Conservation (phyloP, 1,140 invertebrate genomes). For the Plectrocnemia conspersa region DNA sequence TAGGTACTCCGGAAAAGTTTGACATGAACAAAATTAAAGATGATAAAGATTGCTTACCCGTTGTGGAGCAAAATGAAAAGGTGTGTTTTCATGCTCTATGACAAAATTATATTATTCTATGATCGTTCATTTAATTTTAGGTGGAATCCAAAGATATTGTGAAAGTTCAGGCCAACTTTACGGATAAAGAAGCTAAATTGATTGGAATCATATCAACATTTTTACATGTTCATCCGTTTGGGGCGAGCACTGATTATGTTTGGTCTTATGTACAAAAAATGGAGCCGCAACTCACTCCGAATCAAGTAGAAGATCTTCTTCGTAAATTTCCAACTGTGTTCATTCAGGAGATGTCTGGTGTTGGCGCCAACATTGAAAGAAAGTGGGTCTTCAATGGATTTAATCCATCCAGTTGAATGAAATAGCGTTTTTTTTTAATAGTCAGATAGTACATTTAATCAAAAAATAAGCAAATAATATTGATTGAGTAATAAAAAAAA, state of each 20-base stretch:
- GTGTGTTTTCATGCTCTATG: not conserved
- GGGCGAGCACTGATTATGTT: conserved; percentile 78
- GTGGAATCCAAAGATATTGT: conserved; percentile 13
- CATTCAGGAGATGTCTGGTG: conserved; percentile 67
- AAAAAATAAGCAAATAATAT: not conserved
- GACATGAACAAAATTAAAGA: conserved; percentile 14
- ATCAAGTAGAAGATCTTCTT: conserved; percentile 71
- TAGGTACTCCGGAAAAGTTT: conserved; percentile 4
- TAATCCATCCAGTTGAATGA: conserved; percentile 13
- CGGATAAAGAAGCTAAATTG: conserved; percentile 58
- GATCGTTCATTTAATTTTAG: too few species aligned
- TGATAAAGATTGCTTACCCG: conserved; percentile 6
- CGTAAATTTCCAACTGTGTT: conserved; percentile 71
- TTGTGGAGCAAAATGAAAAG: conserved; percentile 10
- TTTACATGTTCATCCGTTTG: conserved; percentile 82
- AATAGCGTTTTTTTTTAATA: not conserved
- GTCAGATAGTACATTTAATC: not conserved
- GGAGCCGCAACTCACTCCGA: conserved; percentile 59
- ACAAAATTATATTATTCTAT: not conserved
- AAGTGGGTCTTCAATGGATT: conserved; percentile 75
- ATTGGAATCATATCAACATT: conserved; percentile 77
- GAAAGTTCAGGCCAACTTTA: conserved; percentile 7
- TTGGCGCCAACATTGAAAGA: conserved; percentile 71
- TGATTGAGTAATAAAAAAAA: not conserved
- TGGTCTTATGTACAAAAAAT: conserved; percentile 79